These are phyloP conservation scores for Poeciliopsis gracilis DNA, from an alignment of 2,797 vertebrate genomes.

Conservation along the genomic window DNA sequence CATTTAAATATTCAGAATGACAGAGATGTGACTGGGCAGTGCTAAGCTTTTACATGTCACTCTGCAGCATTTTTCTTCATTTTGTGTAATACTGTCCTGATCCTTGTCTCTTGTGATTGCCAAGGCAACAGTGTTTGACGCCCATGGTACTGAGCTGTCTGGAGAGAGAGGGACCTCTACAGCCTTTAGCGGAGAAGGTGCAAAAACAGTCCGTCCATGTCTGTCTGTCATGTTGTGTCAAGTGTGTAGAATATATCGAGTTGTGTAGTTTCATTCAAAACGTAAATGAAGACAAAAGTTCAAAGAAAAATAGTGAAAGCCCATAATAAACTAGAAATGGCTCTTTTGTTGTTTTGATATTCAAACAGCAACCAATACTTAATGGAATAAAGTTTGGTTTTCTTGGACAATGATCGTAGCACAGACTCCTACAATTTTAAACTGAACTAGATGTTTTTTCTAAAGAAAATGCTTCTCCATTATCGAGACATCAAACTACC, in stretches of 20 bases:
- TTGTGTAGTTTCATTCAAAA: neutral
- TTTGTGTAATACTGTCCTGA: constrained; percentile 14
- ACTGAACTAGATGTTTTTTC: neutral
- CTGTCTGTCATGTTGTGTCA: neutral
- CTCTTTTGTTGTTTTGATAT: neutral
- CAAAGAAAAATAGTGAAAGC: neutral
- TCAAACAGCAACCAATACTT: neutral
- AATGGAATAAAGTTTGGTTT: neutral
- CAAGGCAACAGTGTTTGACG: constrained; percentile 93
- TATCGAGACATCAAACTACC: neutral
- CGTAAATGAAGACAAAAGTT: neutral
- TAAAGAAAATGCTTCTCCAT: neutral
- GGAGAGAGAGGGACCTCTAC: constrained; percentile 90
- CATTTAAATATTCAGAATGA: neutral
- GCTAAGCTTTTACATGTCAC: neutral
- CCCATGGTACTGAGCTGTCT: constrained; percentile 85
- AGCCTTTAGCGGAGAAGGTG: constrained; percentile 92
- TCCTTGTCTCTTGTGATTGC: constrained; percentile 45
- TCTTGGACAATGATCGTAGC: neutral
- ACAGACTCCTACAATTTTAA: neutral
- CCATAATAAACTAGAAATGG: neutral
- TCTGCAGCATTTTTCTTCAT: neutral
- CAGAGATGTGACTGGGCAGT: neutral
- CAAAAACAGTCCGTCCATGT: constrained; percentile 24
- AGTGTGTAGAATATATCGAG: neutral